These are phyloP conservation scores for Meteorus colon DNA, from an alignment of 2,888 invertebrate genomes.

Conservation along the genomic window DNA sequence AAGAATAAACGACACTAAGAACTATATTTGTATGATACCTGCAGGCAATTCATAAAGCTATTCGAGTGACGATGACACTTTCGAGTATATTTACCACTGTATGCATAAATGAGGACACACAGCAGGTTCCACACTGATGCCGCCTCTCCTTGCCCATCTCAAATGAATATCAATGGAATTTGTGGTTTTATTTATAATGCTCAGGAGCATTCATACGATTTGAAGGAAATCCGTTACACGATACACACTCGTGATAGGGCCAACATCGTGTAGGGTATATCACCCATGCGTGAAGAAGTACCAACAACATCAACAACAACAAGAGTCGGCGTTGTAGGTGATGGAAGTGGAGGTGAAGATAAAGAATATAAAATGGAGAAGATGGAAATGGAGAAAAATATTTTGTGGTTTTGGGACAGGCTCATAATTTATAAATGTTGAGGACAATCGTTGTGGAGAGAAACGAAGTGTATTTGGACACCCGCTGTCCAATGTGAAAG, in stretches of 20 bases:
- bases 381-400: constrained; percentile 35
- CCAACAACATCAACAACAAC: not conserved
- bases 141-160: not conserved
- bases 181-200: constrained; percentile 23
- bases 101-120: not conserved
- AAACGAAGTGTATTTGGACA: constrained; percentile 52
- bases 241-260: constrained; percentile 37
- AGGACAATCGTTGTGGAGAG: constrained; percentile 42
- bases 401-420: constrained; percentile 40
- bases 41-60: not conserved
- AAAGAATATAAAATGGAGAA: constrained; percentile 13
- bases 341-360: not conserved
- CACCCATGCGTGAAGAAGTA: constrained; percentile 3
- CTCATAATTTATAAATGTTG: constrained; percentile 47
- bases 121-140: constrained; percentile 17
- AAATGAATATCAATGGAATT: constrained; percentile 21
- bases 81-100: not conserved
- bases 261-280: not conserved
- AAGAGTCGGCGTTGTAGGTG: not conserved
- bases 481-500: constrained; percentile 55
- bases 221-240: constrained; percentile 43
- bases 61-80: constrained; percentile 1
- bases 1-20: not conserved
- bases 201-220: constrained; percentile 17
- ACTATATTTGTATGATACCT: constrained; percentile 2